These are phyloP conservation scores for Agapornis canus DNA, from an alignment of 2,797 vertebrate genomes.

Conservation along the genomic window DNA sequence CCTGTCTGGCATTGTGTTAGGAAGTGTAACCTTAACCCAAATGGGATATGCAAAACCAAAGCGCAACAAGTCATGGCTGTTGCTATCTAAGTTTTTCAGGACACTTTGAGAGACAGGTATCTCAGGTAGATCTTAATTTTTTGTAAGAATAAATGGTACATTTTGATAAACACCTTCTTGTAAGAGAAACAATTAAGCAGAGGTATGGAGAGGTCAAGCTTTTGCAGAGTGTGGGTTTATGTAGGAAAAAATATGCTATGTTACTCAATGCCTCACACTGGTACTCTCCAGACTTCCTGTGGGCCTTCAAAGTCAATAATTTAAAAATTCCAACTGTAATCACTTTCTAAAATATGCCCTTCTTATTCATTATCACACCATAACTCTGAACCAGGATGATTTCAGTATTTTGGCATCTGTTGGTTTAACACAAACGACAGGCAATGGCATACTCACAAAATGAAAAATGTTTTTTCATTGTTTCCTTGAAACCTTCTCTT, in stretches of 20 bases:
- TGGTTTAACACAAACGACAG: background rate
- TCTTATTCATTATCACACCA: background rate
- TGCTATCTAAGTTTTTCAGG: background rate
- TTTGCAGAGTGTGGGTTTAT: background rate
- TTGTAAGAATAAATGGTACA: background rate
- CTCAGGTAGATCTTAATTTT: background rate
- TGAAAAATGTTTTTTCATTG: background rate
- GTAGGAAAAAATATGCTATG: background rate
- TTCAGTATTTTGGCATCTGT: background rate
- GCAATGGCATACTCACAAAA: background rate
- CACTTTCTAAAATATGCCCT: background rate
- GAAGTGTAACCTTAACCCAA: background rate
- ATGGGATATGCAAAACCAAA: background rate
- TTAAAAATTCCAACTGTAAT: background rate
- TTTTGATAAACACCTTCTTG: background rate
- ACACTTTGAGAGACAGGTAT: background rate
- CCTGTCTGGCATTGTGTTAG: background rate
- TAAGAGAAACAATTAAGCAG: background rate
- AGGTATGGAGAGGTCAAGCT: background rate
- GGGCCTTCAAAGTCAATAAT: background rate
- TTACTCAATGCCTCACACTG: background rate
- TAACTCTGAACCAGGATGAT: background rate
- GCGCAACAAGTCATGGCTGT: accelerated
- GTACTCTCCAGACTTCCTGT: background rate
- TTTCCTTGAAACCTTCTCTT: conserved; percentile 34